Evolutionary conservation across 2,888 invertebrate genomes (phyloP), one percentile per base, ranked within the genome.

Genomic region (Zhuqinia jingwanae): DNA sequence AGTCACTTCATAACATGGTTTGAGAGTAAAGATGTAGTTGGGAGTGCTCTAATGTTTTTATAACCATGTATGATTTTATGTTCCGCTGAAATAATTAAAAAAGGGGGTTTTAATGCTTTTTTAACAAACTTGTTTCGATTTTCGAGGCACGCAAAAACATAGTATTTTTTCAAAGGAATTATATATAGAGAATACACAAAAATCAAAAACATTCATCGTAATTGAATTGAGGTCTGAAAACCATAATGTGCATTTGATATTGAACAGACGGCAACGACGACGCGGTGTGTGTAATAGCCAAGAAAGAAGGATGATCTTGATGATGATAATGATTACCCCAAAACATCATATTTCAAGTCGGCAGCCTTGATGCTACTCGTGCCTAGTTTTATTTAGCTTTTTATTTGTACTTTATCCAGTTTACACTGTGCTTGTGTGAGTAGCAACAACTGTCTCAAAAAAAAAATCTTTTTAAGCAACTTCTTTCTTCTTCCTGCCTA

Each of bases 331-430:
- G 17, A 63, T 63, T 36, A 20, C 65, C 42, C 13, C 22, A 11
- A 42, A 65, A 27, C 17, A 25, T 25, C 15, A 30, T 53, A n/a
- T 17, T 47, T 25, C 25, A 70, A 80, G 36, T 70, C 30, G 50
- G 63, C 27, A 50, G 50, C 30, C 63, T 79, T 65, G 36, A 36
- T 36, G 8, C 36, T 36, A 6, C 8, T 36, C 8, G 36, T n/a
- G 36, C 36, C 63, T 65, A 8, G 68, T 45, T 68, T 68, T 50
- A 50, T 70, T 70, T 47, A 25, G 42, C 56, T 56, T 45, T 60
- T 45, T 73, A 81, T 81, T 81, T 81, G 47, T 73, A 81, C 73
- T 81, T 65, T 80, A 70, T 70, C 56, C 73, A 81, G 47, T 53
- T 13, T 47, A 17, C 22, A n/a, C 36, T 36, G 36, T 36, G n/a